Percentiles rank a stretch among this genome's conserved stretches.
These are phyloP conservation scores for Agriopis marginaria DNA, from an alignment of 2,888 invertebrate species.

Conservation along the genomic window DNA sequence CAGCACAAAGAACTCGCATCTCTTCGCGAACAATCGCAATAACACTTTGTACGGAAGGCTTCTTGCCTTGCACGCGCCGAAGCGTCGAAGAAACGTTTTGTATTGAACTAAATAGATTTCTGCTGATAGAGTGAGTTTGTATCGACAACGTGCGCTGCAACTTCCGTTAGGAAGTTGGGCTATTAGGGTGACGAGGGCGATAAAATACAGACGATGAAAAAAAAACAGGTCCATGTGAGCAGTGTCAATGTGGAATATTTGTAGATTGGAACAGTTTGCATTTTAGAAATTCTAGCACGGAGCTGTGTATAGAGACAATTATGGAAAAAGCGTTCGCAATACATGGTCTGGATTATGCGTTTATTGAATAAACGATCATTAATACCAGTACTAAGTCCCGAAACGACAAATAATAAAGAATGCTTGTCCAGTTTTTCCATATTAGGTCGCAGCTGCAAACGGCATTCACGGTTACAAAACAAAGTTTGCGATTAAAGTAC, in stretches of 20 bases:
- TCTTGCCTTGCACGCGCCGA: conserved; percentile 23
- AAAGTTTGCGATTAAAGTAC: conserved; percentile 1
- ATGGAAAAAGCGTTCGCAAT: background rate
- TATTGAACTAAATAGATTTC: conserved; percentile 19
- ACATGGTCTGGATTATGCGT: background rate
- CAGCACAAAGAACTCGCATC: conserved; percentile 43
- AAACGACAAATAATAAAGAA: background rate
- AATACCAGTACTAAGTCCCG: background rate
- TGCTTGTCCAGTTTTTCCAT: background rate
- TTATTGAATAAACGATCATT: background rate
- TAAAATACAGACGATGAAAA: conserved; percentile 6
- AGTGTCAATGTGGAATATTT: background rate
- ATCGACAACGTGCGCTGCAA: conserved; percentile 8
- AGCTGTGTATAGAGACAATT: background rate
- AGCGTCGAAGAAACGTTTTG: conserved; percentile 21
- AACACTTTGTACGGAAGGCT: conserved; percentile 43
- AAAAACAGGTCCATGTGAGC: background rate
- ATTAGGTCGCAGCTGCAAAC: conserved; percentile 3
- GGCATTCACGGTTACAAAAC: conserved; percentile 7
- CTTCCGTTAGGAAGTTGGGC: conserved; percentile 5
- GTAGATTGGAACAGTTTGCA: background rate
- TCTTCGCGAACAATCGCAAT: conserved; percentile 45
- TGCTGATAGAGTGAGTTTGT: conserved; percentile 18
- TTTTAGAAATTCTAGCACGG: background rate
- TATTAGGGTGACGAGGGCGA: background rate